Conservation (phyloP, 2,888 invertebrate genomes). For the Vannuccia rotundouncinata region DNA sequence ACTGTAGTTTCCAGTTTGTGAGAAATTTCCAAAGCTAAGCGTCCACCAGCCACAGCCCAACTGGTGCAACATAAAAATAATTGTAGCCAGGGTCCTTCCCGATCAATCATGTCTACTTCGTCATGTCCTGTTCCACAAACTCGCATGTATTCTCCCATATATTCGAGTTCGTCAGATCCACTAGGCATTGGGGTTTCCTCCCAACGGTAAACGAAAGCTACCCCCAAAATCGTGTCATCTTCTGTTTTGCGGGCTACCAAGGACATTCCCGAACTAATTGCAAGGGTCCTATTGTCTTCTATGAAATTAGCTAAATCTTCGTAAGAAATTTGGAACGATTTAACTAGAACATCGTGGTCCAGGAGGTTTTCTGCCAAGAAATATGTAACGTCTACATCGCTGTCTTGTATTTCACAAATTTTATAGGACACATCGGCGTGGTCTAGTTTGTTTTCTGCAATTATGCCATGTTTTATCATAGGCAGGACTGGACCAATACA, state of each 20-base stretch:
- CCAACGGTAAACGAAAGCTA: not conserved
- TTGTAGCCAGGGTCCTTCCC: not conserved
- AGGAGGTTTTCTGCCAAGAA: not conserved
- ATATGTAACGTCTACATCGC: not conserved
- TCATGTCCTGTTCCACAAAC: not conserved
- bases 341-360: not conserved
- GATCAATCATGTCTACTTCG: not conserved
- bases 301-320: conserved; percentile 11
- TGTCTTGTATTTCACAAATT: not conserved
- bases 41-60: not conserved
- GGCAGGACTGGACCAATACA: conserved; percentile 1
- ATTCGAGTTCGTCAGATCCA: not conserved
- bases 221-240: not conserved
- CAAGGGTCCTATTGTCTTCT: not conserved
- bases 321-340: not conserved
- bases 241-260: not conserved
- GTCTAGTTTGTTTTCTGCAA: not conserved
- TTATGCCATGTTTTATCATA: not conserved
- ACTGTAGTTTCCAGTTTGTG: not conserved
- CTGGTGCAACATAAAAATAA: not conserved
- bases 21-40: not conserved
- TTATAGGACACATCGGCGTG: not conserved
- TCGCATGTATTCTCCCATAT: not conserved
- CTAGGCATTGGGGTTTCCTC: not conserved
- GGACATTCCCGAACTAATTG: not conserved